phyloP scores from a whole-genome alignment of 2,797 vertebrate species.

The Epinephelus malabaricus region DNA sequence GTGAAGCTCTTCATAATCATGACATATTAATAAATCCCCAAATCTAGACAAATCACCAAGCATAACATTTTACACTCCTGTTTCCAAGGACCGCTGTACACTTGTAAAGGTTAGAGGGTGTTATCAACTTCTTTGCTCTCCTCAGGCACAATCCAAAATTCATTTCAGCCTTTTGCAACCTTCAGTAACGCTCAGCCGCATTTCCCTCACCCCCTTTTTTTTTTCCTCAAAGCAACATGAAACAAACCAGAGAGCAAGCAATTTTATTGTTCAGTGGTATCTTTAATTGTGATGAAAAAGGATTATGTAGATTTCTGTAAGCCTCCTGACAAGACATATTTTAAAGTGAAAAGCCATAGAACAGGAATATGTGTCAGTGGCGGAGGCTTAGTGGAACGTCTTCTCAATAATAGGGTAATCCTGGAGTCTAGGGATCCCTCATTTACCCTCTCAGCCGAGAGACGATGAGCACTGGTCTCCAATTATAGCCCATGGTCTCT shows the following conservation, averaged over 20 bases:
- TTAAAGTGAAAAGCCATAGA: constrained; percentile 88
- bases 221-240: constrained; percentile 81
- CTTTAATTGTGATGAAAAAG: constrained; percentile 91
- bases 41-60: constrained; percentile 16
- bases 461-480: constrained; percentile 83
- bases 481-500: constrained; percentile 80
- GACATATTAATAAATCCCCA: constrained; percentile 4
- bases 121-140: constrained; percentile 30
- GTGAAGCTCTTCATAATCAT: not conserved
- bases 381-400: constrained; percentile 87
- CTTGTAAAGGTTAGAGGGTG: constrained; percentile 42
- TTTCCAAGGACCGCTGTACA: constrained; percentile 24
- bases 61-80: not conserved
- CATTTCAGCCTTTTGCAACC: constrained; percentile 66
- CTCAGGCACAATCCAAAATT: constrained; percentile 47
- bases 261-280: constrained; percentile 92
- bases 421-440: constrained; percentile 88
- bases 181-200: constrained; percentile 52
- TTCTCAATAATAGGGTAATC: constrained; percentile 89
- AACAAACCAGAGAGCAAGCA: constrained; percentile 89
- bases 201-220: constrained; percentile 59
- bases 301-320: constrained; percentile 91
- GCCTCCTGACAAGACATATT: constrained; percentile 89
- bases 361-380: constrained; percentile 89
- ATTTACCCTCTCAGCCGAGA: constrained; percentile 85